These are phyloP conservation scores for Alloscopus bannaensis DNA, from an alignment of 2,888 invertebrate species.

Conservation along the genomic window DNA sequence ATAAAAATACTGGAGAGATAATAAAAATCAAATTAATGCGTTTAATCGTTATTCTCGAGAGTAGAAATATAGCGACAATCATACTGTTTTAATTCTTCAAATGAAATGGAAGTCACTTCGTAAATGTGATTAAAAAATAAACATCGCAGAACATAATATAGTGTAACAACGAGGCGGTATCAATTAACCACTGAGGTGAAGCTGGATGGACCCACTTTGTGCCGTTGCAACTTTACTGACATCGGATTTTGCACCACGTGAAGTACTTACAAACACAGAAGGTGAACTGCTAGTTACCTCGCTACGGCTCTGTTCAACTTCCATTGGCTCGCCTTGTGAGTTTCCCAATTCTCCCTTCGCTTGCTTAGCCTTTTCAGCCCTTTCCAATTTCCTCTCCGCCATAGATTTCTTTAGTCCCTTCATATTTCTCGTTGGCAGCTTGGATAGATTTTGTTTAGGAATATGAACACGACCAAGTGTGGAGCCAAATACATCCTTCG, in stretches of 20 bases:
- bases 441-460: conserved; percentile 89
- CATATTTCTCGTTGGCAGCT: conserved; percentile 92
- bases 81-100: too few relatives aligned
- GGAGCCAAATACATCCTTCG: conserved; percentile 90
- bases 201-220: conserved; percentile 29
- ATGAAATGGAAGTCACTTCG: too few relatives aligned
- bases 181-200: conserved; percentile 48
- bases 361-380: conserved; percentile 63
- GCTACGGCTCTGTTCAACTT: conserved; percentile 7
- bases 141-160: too few relatives aligned
- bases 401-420: conserved; percentile 86
- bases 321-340: conserved; percentile 13
- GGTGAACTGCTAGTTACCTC: not conserved
- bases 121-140: too few relatives aligned
- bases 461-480: conserved; percentile 95
- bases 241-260: conserved; percentile 59
- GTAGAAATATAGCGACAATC: too few relatives aligned
- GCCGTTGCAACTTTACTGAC: conserved; percentile 40
- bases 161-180: too few relatives aligned
- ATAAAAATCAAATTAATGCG: too few relatives aligned
- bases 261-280: conserved; percentile 57
- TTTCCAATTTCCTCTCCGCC: conserved; percentile 70
- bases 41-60: too few relatives aligned
- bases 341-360: conserved; percentile 19
- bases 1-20: too few relatives aligned